These are phyloP conservation scores for Philotrypesis tridentata DNA, from an alignment of 1,140 invertebrate genomes.

Conservation along the genomic window DNA sequence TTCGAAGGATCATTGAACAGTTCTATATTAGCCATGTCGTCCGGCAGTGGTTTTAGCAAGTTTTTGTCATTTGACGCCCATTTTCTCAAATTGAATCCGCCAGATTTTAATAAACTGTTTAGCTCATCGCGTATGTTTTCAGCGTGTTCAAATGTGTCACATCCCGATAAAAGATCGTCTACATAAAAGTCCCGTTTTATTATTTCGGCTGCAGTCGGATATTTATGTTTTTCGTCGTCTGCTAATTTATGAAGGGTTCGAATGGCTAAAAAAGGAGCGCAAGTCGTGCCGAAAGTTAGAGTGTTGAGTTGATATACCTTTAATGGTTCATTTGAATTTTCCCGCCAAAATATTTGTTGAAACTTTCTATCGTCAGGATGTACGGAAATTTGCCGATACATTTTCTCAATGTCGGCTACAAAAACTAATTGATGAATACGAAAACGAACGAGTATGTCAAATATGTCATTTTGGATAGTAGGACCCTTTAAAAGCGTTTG, in stretches of 20 bases:
- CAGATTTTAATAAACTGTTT: constrained; percentile 5
- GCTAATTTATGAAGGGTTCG: constrained; percentile 12
- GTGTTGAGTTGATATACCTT: no score
- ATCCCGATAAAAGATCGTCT: constrained; percentile 68
- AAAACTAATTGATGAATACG: no score
- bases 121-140: constrained; percentile 51
- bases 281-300: background rate
- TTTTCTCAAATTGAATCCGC: constrained; percentile 56
- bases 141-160: constrained; percentile 57
- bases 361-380: no score
- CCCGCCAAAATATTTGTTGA: background rate
- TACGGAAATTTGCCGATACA: no score
- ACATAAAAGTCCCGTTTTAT: constrained; percentile 65
- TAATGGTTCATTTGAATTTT: no score
- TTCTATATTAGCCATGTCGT: background rate
- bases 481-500: background rate
- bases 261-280: constrained; percentile 44
- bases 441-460: no score
- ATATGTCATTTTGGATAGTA: no score
- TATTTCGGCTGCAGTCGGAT: constrained; percentile 52
- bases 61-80: constrained; percentile 56
- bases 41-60: background rate
- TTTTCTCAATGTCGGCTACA: no score
- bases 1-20: background rate
- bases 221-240: constrained; percentile 46